These are phyloP conservation scores for Phytoseiulus persimilis DNA, from an alignment of 2,888 invertebrate species.

Conservation along the genomic window DNA sequence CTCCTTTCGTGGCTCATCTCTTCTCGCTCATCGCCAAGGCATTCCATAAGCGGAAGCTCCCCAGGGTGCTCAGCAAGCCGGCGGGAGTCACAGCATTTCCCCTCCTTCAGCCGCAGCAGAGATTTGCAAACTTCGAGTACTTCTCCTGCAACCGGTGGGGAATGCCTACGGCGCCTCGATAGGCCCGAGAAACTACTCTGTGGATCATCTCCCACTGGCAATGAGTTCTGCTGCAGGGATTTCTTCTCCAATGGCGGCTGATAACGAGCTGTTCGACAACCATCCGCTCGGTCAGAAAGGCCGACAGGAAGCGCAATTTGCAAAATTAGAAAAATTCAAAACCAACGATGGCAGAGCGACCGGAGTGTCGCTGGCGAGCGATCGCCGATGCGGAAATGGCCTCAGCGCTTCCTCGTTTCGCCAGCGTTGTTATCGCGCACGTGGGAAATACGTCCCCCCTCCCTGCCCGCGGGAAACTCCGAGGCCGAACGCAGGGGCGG, in stretches of 20 bases:
- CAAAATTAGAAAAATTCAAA: slow-evolving; percentile 38
- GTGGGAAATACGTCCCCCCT: too few species aligned
- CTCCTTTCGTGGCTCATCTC: not conserved
- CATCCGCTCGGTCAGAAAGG: not conserved
- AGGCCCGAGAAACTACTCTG: not conserved
- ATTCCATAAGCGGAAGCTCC: not conserved
- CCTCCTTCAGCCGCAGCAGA: too few species aligned
- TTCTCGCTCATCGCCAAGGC: not conserved
- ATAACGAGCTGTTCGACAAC: not conserved
- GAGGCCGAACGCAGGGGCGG: too few species aligned
- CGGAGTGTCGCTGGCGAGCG: not conserved
- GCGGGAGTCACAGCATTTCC: not conserved
- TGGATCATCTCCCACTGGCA: too few species aligned
- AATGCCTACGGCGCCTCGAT: too few species aligned
- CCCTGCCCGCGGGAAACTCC: too few species aligned
- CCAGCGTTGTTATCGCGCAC: not conserved
- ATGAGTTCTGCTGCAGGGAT: not conserved
- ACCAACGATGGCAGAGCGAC: not conserved
- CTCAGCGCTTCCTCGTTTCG: not conserved
- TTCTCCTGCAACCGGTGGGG: too few species aligned
- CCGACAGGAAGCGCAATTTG: slow-evolving; percentile 29
- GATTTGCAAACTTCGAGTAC: too few species aligned
- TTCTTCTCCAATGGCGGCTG: not conserved
- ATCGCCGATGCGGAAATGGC: not conserved
- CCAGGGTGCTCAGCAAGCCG: not conserved